Evolutionary conservation across 1,140 invertebrate species (phyloP).

Genomic region (Colletes gigas): DNA sequence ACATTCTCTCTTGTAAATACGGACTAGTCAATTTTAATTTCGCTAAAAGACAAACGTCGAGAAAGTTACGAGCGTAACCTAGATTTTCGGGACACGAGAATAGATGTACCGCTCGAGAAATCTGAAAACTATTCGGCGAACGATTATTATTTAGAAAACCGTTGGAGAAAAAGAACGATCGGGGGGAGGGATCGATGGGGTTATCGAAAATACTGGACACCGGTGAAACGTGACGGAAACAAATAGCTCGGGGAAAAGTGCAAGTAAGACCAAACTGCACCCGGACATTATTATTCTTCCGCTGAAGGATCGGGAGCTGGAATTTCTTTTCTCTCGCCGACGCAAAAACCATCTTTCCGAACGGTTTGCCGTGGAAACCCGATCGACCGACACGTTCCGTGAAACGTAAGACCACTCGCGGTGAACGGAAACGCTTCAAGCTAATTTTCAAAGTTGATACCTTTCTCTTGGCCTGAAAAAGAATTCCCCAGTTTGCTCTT

Average conservation of each 20-base stretch:
- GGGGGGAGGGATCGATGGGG: neutral
- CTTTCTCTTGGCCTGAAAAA: too few species aligned
- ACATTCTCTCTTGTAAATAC: too few species aligned
- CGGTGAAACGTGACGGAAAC: neutral
- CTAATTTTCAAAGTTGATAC: neutral
- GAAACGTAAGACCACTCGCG: neutral
- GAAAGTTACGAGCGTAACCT: too few species aligned
- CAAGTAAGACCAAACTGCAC: neutral
- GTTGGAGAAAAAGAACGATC: too few species aligned
- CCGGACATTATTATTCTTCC: conserved; percentile 7
- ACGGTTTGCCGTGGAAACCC: neutral
- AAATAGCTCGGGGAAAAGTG: neutral
- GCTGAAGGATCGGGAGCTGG: neutral
- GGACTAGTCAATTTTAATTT: too few species aligned
- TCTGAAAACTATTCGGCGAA: too few species aligned
- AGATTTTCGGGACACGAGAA: too few species aligned
- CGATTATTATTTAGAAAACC: too few species aligned
- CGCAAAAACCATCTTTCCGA: neutral
- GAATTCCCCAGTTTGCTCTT: too few species aligned
- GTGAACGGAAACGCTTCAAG: neutral
- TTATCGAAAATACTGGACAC: neutral
- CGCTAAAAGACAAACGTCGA: too few species aligned
- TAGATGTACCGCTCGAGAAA: too few species aligned
- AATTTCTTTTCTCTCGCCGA: neutral
- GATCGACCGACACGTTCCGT: neutral